Conservation (phyloP, 2,888 invertebrate genomes). For the Eucriotettix oculatus region DNA sequence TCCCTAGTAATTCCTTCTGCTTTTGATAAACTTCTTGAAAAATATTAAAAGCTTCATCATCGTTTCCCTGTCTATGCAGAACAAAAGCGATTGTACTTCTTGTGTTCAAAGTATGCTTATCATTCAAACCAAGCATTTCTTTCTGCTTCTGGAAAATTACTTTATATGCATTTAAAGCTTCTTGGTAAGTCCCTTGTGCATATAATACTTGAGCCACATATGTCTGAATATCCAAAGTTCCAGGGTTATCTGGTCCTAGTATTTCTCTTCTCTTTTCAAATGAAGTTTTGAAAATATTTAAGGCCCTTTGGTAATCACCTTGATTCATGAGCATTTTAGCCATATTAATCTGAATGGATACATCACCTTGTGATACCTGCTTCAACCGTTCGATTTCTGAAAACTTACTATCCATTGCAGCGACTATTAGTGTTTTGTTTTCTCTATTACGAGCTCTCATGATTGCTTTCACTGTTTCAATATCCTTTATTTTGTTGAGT, state of each 20-base stretch:
- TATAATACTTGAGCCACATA: neutral
- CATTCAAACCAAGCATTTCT: neutral
- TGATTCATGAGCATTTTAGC: neutral
- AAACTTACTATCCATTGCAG: neutral
- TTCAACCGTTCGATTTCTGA: neutral
- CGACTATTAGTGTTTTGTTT: neutral
- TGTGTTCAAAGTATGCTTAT: neutral
- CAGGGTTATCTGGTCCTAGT: neutral
- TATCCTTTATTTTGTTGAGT: neutral
- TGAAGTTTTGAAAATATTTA: neutral
- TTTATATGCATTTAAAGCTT: neutral
- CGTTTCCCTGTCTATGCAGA: conserved; percentile 9
- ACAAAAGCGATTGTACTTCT: neutral
- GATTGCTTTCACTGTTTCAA: neutral
- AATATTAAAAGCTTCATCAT: conserved; percentile 11
- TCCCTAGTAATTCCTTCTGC: conserved; percentile 10
- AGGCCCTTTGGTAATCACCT: neutral
- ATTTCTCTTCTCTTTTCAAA: neutral
- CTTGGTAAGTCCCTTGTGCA: neutral
- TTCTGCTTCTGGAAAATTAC: neutral
- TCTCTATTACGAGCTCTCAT: neutral
- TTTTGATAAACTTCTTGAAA: conserved; percentile 9
- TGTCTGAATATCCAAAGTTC: neutral
- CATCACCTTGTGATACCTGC: neutral
- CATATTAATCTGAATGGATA: neutral